These are phyloP conservation scores for Artemisiospiza belli DNA, from an alignment of 2,113 vertebrate genomes.

Conservation along the genomic window DNA sequence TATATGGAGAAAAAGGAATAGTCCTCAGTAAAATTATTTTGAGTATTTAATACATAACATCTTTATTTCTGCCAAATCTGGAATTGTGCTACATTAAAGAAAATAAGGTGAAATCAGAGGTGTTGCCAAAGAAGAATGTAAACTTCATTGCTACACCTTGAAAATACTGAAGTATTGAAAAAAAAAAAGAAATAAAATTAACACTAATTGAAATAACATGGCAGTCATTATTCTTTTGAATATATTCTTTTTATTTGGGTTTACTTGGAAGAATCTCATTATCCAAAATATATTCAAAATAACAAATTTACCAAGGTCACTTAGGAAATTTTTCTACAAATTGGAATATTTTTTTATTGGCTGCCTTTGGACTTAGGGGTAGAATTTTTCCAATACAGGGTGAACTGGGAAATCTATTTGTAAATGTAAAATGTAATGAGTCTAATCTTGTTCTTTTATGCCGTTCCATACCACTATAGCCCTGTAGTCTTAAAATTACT, in stretches of 20 bases:
- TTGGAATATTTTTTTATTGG: neutral
- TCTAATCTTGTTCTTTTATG: neutral
- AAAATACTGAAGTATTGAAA: neutral
- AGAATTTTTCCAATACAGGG: neutral
- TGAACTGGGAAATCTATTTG: neutral
- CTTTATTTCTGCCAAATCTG: neutral
- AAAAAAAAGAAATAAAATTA: too few species aligned
- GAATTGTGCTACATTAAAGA: neutral
- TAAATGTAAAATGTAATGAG: neutral
- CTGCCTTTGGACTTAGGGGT: neutral
- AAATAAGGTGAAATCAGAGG: neutral
- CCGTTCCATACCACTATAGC: rapidly evolving
- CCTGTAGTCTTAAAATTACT: neutral
- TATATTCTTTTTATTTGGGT: neutral
- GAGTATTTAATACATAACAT: neutral
- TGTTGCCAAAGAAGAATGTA: neutral
- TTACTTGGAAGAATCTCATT: neutral
- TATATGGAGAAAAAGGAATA: neutral
- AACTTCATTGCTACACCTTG: neutral
- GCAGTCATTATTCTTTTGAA: neutral
- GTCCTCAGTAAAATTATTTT: neutral
- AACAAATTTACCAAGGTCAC: neutral
- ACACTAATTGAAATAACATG: neutral
- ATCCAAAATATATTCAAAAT: neutral
- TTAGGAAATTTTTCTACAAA: neutral